Conservation (phyloP, 2,888 invertebrate genomes). For the Megamerina dolium region DNA sequence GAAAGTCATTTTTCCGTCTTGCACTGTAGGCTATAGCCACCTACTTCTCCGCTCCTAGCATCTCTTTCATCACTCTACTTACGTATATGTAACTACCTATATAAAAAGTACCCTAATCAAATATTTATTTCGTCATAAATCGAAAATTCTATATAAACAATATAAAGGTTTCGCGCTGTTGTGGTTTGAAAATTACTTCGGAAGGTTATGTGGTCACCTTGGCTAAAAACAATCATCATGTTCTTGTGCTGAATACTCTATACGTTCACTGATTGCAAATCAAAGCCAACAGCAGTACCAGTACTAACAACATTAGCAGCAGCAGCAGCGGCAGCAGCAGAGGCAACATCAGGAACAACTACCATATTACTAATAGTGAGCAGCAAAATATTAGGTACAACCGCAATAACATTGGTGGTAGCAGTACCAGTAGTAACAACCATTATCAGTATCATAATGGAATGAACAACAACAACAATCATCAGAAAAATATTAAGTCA, state of each 20-base stretch:
- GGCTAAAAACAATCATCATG: slow-evolving; percentile 98
- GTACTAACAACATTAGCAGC: too few species aligned
- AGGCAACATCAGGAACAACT: slow-evolving; percentile 12
- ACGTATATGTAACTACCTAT: too few species aligned
- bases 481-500: too few species aligned
- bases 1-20: too few species aligned
- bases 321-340: slow-evolving; percentile 16
- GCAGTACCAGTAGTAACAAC: slow-evolving; percentile 14
- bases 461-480: slow-evolving; percentile 21
- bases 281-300: slow-evolving; percentile 35
- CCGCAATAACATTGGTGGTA: slow-evolving; percentile 14
- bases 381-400: too few species aligned
- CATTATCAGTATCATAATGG: slow-evolving; percentile 9
- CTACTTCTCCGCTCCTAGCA: too few species aligned
- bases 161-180: slow-evolving; percentile 89
- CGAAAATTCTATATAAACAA: too few species aligned
- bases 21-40: too few species aligned
- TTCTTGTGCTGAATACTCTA: slow-evolving; percentile 89
- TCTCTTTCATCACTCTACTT: too few species aligned
- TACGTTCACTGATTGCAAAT: slow-evolving; percentile 77
- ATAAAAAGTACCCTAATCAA: too few species aligned
- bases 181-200: slow-evolving; percentile 93
- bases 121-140: too few species aligned
- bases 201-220: slow-evolving; percentile 94
- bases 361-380: slow-evolving; percentile 11